Evolutionary conservation across 2,888 invertebrate species (phyloP).

Genomic region (Pycnomerus fuliginosus): DNA sequence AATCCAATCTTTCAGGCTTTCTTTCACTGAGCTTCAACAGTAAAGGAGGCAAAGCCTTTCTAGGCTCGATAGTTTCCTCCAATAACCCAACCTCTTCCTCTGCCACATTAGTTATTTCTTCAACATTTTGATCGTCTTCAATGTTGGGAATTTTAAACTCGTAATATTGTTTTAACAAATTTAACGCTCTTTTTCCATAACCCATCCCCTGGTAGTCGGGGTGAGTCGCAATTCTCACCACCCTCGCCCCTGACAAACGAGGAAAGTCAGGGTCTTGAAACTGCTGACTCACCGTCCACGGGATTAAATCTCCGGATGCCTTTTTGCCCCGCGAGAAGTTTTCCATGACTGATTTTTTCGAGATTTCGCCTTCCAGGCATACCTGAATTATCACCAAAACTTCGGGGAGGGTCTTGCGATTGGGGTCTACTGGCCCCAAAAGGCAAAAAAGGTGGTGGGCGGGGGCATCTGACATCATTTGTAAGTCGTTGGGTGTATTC

Average conservation of each 20-base stretch:
- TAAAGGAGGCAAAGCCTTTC: slow-evolving; percentile 83
- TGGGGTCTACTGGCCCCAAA: slow-evolving; percentile 78
- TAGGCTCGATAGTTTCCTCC: slow-evolving; percentile 74
- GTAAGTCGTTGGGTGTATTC: slow-evolving; percentile 98
- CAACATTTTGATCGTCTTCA: slow-evolving; percentile 10
- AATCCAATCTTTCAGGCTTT: slow-evolving; percentile 81
- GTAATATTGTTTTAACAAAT: slow-evolving; percentile 86
- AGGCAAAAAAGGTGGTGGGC: slow-evolving; percentile 97
- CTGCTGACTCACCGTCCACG: slow-evolving; percentile 98
- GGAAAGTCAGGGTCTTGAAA: slow-evolving; percentile 94
- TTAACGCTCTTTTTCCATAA: slow-evolving; percentile 87
- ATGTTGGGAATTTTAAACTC: slow-evolving; percentile 68
- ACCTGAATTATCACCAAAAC: slow-evolving; percentile 90
- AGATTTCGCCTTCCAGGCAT: slow-evolving; percentile 74
- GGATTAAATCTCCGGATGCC: slow-evolving; percentile 95
- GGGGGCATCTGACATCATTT: slow-evolving; percentile 97
- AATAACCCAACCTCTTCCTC: slow-evolving; percentile 64
- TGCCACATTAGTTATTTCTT: slow-evolving; percentile 57
- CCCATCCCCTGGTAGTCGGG: slow-evolving; percentile 99
- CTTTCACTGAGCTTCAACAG: slow-evolving; percentile 84
- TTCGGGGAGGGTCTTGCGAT: slow-evolving; percentile 77
- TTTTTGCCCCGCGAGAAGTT: slow-evolving; percentile 83
- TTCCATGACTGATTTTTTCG: slow-evolving; percentile 70
- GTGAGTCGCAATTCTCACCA: slow-evolving; percentile 97
- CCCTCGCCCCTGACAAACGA: slow-evolving; percentile 81